phyloP scores from a whole-genome alignment of 1,140 invertebrate species.

The Cryptotermes secundus region DNA sequence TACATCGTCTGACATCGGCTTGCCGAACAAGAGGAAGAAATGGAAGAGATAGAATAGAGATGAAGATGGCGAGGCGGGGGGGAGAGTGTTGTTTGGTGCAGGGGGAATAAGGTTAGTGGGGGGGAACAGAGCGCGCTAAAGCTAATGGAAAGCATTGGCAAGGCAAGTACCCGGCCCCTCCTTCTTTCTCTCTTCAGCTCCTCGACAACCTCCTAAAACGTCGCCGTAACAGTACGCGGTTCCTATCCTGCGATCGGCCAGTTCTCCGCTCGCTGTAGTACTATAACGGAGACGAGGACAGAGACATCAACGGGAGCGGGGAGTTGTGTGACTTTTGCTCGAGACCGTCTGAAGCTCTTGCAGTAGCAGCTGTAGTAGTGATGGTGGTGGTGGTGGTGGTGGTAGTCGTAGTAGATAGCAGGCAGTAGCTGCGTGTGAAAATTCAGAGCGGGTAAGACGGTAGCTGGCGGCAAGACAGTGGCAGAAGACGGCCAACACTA shows the following conservation, averaged over 20 bases:
- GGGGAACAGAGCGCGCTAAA: no score
- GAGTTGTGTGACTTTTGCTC: not conserved
- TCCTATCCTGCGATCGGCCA: not conserved
- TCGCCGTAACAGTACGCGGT: not conserved
- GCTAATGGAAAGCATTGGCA: not conserved
- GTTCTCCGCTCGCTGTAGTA: not conserved
- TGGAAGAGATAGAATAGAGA: not conserved
- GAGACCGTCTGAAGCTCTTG: no score
- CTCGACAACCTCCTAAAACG: no score
- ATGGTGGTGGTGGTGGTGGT: not conserved
- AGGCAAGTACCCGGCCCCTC: not conserved
- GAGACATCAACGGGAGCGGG: not conserved
- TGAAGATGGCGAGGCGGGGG: not conserved
- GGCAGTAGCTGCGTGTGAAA: not conserved
- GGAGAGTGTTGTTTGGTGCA: not conserved
- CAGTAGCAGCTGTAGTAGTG: not conserved
- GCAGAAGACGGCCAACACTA: not conserved
- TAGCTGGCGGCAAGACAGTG: not conserved
- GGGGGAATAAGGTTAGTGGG: no score
- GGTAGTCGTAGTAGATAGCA: no score
- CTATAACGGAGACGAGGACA: no score
- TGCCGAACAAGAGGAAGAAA: not conserved
- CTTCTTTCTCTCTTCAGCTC: not conserved
- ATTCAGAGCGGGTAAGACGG: conserved; percentile 1
- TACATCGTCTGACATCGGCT: conserved; percentile 5